These are phyloP conservation scores for Gymnothorax reevesii DNA, from an alignment of 2,797 vertebrate species.

Conservation along the genomic window DNA sequence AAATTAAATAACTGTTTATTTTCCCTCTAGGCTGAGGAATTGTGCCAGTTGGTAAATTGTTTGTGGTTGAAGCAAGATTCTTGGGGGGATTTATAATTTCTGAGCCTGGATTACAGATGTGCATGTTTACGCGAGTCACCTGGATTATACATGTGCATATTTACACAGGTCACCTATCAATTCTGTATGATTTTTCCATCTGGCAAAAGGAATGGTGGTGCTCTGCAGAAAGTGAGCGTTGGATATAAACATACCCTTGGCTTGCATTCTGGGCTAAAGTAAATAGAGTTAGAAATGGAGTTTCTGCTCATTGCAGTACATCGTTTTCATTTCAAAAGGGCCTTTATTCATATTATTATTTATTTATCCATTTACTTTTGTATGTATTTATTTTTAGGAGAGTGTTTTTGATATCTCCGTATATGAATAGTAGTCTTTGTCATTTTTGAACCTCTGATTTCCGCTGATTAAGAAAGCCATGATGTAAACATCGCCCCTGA, in stretches of 20 bases:
- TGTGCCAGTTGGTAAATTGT: no score
- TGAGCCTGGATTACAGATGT: no score
- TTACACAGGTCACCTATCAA: slow-evolving; percentile 33
- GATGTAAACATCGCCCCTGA: background rate
- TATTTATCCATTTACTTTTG: background rate
- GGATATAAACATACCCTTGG: slow-evolving; percentile 39
- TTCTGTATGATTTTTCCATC: background rate
- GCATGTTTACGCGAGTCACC: no score
- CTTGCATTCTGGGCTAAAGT: slow-evolving; percentile 38
- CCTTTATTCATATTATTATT: background rate
- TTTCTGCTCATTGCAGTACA: slow-evolving; percentile 18
- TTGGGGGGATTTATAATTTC: no score
- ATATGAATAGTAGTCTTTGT: background rate
- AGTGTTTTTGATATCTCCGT: background rate
- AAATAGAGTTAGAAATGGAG: slow-evolving; percentile 44
- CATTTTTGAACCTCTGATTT: background rate
- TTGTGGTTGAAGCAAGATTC: no score
- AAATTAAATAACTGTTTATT: no score
- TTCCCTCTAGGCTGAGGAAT: no score
- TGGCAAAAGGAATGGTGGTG: slow-evolving; percentile 40
- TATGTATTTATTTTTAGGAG: background rate
- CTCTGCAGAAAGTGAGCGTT: slow-evolving; percentile 46
- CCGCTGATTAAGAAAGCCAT: background rate
- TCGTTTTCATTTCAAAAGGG: background rate
- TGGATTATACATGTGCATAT: slow-evolving; percentile 11